phyloP scores from a whole-genome alignment of 2,797 vertebrate species.

The Macropus fuliginosus region DNA sequence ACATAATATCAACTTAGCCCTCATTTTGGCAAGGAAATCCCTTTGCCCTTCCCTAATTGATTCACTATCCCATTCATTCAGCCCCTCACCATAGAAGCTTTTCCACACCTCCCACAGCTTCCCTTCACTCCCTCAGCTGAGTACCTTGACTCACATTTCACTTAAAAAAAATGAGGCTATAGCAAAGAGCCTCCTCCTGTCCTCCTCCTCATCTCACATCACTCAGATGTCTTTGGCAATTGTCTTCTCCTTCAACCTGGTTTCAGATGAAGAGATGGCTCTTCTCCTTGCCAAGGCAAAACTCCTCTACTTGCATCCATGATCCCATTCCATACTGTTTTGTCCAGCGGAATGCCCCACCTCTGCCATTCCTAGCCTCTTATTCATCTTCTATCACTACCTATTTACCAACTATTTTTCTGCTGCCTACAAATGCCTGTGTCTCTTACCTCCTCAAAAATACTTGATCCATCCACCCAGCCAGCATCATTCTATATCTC shows the following conservation, averaged over 20 bases:
- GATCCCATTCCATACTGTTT: not conserved
- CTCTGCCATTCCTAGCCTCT: not conserved
- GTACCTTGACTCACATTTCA: not conserved
- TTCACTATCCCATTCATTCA: not conserved
- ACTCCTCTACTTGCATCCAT: not conserved
- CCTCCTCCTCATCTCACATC: not conserved
- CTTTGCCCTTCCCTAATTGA: not conserved
- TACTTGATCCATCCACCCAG: not conserved
- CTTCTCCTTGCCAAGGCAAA: not conserved
- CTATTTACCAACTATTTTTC: not conserved
- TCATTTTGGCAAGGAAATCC: not conserved
- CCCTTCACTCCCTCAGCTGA: not conserved
- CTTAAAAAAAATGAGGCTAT: not conserved
- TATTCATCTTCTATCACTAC: not conserved
- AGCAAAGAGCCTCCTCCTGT: not conserved
- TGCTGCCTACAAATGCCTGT: not conserved
- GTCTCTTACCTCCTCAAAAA: not conserved
- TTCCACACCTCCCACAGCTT: not conserved
- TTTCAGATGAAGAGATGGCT: not conserved
- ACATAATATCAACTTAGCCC: not conserved
- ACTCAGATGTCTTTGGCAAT: not conserved
- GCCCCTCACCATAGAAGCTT: not conserved
- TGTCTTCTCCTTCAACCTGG: not conserved
- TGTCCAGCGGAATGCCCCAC: not conserved
- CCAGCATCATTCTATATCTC: not conserved